Evolutionary conservation across 1,140 invertebrate genomes (phyloP).

Genomic region (Pogonomyrmex barbatus): DNA sequence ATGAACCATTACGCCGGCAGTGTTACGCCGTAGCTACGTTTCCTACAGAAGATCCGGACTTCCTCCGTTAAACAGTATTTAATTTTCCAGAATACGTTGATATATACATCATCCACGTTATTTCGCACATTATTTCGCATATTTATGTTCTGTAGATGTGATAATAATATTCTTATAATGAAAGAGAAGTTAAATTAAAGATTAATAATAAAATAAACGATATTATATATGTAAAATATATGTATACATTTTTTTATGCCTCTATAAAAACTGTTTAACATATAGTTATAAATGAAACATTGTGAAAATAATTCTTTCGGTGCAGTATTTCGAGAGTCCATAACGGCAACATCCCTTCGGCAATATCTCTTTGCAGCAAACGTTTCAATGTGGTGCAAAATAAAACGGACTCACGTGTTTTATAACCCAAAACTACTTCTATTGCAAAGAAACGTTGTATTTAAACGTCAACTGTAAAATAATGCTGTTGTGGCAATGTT

Average conservation of each 20-base stretch:
- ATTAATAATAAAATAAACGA: neutral
- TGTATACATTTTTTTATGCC: too few relatives aligned
- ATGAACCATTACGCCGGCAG: slow-evolving; percentile 72
- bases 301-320: neutral
- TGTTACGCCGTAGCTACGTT: slow-evolving; percentile 63
- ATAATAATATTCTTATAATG: neutral
- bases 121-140: neutral
- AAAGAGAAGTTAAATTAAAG: neutral
- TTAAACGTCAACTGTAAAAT: slow-evolving; percentile 54
- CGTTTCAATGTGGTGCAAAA: slow-evolving; percentile 6
- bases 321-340: neutral
- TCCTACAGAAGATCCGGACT: slow-evolving; percentile 71
- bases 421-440: slow-evolving; percentile 14
- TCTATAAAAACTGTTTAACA: neutral
- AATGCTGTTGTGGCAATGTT: slow-evolving; percentile 22
- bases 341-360: neutral
- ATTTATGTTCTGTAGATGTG: neutral
- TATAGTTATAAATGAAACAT: neutral
- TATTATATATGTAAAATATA: neutral
- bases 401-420: slow-evolving; percentile 8
- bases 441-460: slow-evolving; percentile 19
- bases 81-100: slow-evolving; percentile 59
- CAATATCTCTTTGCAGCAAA: slow-evolving; percentile 23
- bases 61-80: slow-evolving; percentile 70
- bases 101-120: neutral